phyloP scores from a whole-genome alignment of 1,140 invertebrate genomes.

The Drosophila repletoides region DNA sequence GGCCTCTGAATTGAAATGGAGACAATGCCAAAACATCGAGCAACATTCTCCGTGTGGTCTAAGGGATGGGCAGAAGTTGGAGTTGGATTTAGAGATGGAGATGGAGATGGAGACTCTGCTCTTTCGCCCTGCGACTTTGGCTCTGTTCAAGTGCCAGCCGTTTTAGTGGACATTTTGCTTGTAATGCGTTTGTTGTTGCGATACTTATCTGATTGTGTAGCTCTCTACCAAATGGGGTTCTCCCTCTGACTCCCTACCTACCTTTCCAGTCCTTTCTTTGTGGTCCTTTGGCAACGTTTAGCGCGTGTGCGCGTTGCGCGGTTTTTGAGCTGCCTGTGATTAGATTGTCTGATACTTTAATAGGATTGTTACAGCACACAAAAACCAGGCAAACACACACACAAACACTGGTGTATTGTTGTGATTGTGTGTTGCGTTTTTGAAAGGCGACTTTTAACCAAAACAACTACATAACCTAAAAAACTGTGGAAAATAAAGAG shows the following conservation, averaged over 20 bases:
- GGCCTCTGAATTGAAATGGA: conserved; percentile 29
- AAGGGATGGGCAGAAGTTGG: background rate
- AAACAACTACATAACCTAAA: conserved; percentile 2
- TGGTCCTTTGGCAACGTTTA: conserved; percentile 66
- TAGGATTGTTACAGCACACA: conserved; percentile 70
- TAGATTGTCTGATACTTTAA: conserved; percentile 80
- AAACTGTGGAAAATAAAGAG: background rate
- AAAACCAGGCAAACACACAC: conserved; percentile 20
- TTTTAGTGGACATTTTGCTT: conserved; percentile 41
- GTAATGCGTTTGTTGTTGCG: conserved; percentile 26
- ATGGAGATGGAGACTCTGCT: background rate
- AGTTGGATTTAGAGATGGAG: background rate
- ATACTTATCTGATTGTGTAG: conserved; percentile 44
- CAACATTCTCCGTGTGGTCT: conserved; percentile 4
- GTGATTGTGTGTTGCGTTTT: conserved; percentile 17
- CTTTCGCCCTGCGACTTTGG: conserved; percentile 9
- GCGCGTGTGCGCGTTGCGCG: conserved; percentile 64
- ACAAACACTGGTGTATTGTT: background rate
- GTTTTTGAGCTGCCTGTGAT: conserved; percentile 73
- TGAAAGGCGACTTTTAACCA: conserved; percentile 20
- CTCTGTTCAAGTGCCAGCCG: conserved; percentile 18
- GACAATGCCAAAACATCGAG: conserved; percentile 23
- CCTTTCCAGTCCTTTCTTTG: conserved; percentile 35
- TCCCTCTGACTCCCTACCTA: background rate
- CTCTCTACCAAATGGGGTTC: conserved; percentile 7